Evolutionary conservation across 2,888 invertebrate species (phyloP).

Genomic region (Epinotia bilunana): DNA sequence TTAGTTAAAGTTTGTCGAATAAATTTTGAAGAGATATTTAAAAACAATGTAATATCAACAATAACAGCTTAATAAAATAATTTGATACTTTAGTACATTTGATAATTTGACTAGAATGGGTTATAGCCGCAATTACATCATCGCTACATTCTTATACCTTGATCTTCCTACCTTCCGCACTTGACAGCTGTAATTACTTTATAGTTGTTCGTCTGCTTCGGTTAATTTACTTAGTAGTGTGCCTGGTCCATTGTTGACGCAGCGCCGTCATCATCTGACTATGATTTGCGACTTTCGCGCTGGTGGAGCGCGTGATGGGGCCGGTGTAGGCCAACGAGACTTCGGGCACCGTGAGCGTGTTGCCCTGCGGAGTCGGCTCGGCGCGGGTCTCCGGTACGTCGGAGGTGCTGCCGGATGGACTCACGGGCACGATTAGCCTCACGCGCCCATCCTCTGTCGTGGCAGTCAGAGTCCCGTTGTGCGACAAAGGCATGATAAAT

Average conservation of each 20-base stretch:
- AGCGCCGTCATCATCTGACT: conserved; percentile 94
- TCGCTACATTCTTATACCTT: not conserved
- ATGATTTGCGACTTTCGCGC: conserved; percentile 93
- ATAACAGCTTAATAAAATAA: conserved; percentile 21
- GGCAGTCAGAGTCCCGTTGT: conserved; percentile 85
- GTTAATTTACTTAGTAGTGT: conserved; percentile 90
- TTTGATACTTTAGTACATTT: conserved; percentile 12
- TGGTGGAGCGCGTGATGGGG: conserved; percentile 90
- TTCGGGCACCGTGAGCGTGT: conserved; percentile 83
- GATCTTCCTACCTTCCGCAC: not conserved
- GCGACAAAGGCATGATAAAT: conserved; percentile 88
- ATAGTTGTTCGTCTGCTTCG: conserved; percentile 15
- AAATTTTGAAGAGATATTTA: not conserved
- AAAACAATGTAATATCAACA: conserved; percentile 5
- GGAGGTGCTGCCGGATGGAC: conserved; percentile 73
- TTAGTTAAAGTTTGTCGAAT: not conserved
- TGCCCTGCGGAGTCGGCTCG: conserved; percentile 63
- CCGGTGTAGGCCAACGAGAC: conserved; percentile 83
- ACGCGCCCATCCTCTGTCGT: conserved; percentile 86
- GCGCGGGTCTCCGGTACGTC: conserved; percentile 64
- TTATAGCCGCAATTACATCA: conserved; percentile 18
- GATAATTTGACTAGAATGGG: conserved; percentile 38
- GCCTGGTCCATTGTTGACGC: conserved; percentile 93
- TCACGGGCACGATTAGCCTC: conserved; percentile 86
- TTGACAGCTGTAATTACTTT: not conserved